These are phyloP conservation scores for Garra rufa DNA, from an alignment of 2,113 vertebrate genomes.

Conservation along the genomic window DNA sequence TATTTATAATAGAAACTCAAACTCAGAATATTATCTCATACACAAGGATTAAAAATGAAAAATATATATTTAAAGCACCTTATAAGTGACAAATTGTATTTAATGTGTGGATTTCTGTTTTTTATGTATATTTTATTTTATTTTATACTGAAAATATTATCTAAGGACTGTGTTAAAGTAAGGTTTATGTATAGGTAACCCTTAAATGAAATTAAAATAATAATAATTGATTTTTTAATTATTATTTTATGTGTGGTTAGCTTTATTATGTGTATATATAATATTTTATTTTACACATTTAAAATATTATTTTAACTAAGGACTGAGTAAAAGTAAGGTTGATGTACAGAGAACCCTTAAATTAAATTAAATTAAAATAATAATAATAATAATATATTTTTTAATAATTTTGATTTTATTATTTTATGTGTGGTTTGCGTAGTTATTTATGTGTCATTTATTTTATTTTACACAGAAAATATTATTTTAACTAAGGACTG, in stretches of 20 bases:
- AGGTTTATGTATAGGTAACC: no score
- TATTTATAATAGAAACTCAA: background rate
- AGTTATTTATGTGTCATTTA: background rate
- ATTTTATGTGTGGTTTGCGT: background rate
- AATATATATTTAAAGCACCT: background rate
- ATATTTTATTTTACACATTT: background rate
- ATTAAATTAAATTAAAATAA: no score
- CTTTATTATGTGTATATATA: background rate
- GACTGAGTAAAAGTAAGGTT: background rate
- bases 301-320: background rate
- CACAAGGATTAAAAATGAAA: no score
- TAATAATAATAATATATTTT: background rate
- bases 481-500: no score
- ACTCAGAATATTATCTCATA: no score
- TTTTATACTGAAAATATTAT: no score
- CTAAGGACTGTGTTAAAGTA: no score
- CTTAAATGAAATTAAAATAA: no score
- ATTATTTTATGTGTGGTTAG: background rate
- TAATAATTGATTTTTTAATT: background rate
- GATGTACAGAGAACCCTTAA: background rate
- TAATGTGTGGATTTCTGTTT: no score
- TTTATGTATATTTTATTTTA: no score
- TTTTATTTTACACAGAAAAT: background rate
- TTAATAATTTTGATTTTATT: no score
- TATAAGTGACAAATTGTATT: background rate